Evolutionary conservation across 2,888 invertebrate genomes (phyloP), one percentile per base, ranked within the genome.

Genomic region (Tiliacea citrago): DNA sequence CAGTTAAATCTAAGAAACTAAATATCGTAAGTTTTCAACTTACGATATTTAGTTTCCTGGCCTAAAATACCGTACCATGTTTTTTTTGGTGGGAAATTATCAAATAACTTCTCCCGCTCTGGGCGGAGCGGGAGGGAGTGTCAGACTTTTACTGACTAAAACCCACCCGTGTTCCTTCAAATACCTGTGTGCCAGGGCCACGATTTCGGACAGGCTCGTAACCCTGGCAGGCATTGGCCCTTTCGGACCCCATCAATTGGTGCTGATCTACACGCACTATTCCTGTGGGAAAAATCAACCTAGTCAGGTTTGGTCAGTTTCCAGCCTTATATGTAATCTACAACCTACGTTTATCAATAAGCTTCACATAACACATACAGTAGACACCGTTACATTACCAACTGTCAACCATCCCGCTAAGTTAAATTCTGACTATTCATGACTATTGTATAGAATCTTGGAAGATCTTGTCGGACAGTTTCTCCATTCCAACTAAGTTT

Each of bases 381-480:
- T 49, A 51, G 45, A 53, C 29, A 45, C 49, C 18, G n/a, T n/a
- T 61, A 47, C 12, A 53, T 35, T 35, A 51, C 13, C 24, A 51
- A 21, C 51, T 39, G 35, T 61, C 78, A 62, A 45, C 35, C 45
- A 24, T 21, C 13, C 16, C 53, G 4, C 29, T 53, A 3, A n/a
- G 16, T 68, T 39, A 13, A 51, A 42, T 66, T 60, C 47, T 13
- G 18, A 39, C 29, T 62, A 75, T 60, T 2, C 5, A 2, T 35
- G 35, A 42, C 53, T 62, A 75, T 60, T 63, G 67, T 74, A 16
- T 57, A 66, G 2, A 29, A 47, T 65, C 29, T 58, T 53, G 49
- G 49, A 63, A 51, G 71, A 68, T 72, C 65, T 73, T 72, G 63
- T 53, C 45, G 58, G n/a, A 66, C 58, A 55, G 60, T 12, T 49